Evolutionary conservation across 2,113 vertebrate species (phyloP).

Genomic region (Entomyzon cyanotis): DNA sequence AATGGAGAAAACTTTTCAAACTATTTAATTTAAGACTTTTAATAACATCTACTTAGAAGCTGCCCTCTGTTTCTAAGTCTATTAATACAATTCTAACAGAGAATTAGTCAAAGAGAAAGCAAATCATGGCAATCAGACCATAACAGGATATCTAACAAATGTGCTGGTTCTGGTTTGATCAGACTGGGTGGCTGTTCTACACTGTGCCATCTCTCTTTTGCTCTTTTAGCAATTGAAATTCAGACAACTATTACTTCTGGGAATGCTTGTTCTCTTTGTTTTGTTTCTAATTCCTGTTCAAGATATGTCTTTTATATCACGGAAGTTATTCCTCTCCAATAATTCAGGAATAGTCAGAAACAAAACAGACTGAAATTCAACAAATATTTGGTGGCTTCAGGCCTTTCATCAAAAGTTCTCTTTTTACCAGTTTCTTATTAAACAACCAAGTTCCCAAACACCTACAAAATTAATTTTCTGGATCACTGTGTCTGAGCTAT

Average conservation of each 20-base stretch:
- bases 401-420: conserved; percentile 65
- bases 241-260: background rate
- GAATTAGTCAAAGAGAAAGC: background rate
- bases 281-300: conserved; percentile 14
- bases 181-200: background rate
- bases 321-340: conserved; percentile 40
- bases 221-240: background rate
- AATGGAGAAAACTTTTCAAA: background rate
- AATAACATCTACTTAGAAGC: background rate
- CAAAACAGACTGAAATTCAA: conserved; percentile 57
- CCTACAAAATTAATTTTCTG: conserved; percentile 84
- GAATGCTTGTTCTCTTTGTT: background rate
- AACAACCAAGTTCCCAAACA: conserved; percentile 71
- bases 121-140: background rate
- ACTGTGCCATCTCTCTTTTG: background rate
- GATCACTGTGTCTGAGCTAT: conserved; percentile 82
- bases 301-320: background rate
- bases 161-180: background rate
- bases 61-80: background rate
- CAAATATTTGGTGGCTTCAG: conserved; percentile 68
- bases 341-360: conserved; percentile 47
- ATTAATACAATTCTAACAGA: background rate
- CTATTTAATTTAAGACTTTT: background rate
- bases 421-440: conserved; percentile 76
- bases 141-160: background rate